phyloP scores from a whole-genome alignment of 37 sponge, comb jelly and placozoan species.

The Mnemiopsis leidyi region DNA sequence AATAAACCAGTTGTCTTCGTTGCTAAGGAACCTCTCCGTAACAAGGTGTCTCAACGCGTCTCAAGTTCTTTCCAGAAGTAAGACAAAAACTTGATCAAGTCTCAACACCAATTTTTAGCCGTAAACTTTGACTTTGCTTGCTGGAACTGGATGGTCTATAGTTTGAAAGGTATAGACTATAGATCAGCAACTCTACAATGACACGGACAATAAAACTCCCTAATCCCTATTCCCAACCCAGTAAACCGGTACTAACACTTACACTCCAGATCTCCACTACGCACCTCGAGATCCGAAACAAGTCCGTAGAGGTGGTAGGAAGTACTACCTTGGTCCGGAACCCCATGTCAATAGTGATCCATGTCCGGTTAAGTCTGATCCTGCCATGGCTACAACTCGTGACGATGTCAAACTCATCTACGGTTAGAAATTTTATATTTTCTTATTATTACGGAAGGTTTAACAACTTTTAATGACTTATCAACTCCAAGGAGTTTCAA shows the following conservation, averaged over 20 bases:
- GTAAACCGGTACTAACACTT: too few relatives aligned
- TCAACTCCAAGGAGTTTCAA: too few relatives aligned
- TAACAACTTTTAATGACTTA: too few relatives aligned
- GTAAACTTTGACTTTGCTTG: neutral
- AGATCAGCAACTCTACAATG: too few relatives aligned
- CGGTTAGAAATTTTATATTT: conserved; percentile 34
- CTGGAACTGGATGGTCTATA: too few relatives aligned
- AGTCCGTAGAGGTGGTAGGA: neutral
- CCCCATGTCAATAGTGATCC: neutral
- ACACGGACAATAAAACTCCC: too few relatives aligned
- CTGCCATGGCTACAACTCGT: conserved; percentile 40
- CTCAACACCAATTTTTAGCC: neutral
- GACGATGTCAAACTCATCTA: neutral
- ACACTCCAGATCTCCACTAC: conserved; percentile 3
- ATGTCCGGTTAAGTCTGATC: neutral
- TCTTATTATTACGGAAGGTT: too few relatives aligned
- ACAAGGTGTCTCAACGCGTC: neutral
- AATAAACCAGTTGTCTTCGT: neutral
- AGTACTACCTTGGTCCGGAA: neutral
- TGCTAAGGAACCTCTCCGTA: neutral
- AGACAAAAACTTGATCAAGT: neutral
- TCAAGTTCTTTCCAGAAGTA: neutral
- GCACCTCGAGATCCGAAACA: neutral
- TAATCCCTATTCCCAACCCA: too few relatives aligned
- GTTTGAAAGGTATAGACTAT: too few relatives aligned